A percentile compares a stretch with the other conserved stretches of the same genome.
These are phyloP conservation scores for Diplolepis rosae DNA, from an alignment of 2,888 invertebrate species.

Conservation along the genomic window DNA sequence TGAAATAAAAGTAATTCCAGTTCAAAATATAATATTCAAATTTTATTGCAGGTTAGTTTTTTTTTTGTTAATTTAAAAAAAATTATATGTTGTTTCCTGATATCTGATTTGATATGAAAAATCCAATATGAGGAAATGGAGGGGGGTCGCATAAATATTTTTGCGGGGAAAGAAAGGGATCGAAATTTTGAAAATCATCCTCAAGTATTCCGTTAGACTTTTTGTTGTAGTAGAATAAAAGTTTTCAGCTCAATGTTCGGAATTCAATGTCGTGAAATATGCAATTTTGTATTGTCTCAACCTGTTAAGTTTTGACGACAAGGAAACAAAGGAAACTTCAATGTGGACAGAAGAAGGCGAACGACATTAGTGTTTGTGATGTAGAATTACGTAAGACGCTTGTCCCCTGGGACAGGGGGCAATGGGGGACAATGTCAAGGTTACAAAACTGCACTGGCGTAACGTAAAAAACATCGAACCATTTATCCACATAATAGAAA, in stretches of 20 bases:
- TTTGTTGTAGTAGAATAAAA: neutral
- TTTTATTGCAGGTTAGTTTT: no score
- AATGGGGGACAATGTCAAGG: slow-evolving; percentile 25
- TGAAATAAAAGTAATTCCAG: no score
- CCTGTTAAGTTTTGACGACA: neutral
- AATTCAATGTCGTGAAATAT: neutral
- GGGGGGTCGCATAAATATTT: no score
- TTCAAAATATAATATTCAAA: no score
- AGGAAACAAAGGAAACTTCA: neutral
- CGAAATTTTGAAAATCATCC: neutral
- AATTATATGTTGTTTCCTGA: no score
- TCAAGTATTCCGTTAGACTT: neutral
- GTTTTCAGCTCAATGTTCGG: neutral
- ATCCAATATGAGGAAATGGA: no score
- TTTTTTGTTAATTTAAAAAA: no score
- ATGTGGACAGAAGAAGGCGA: neutral
- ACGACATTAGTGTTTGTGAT: slow-evolving; percentile 12
- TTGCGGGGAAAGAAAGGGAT: no score
- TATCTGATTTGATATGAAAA: no score
- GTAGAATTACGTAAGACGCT: slow-evolving; percentile 20
- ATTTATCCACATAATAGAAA: neutral
- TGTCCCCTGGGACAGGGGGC: neutral
- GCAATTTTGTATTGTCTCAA: neutral
- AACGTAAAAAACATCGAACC: neutral
- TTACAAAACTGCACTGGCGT: slow-evolving; percentile 11